Conservation (phyloP, 2,888 invertebrate genomes). For the Heteromurus nitidus region DNA sequence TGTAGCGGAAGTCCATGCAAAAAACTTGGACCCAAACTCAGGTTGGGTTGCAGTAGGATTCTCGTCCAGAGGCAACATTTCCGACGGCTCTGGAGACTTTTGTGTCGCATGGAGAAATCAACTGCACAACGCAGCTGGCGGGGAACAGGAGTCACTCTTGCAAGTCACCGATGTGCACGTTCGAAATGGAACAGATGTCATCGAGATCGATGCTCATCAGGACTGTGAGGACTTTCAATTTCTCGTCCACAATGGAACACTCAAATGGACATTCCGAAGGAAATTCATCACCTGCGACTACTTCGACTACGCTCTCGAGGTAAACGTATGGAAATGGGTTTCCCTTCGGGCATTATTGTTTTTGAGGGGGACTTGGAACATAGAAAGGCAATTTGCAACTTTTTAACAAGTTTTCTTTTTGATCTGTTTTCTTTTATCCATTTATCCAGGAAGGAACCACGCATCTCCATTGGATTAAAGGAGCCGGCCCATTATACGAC, state of each 20-base stretch:
- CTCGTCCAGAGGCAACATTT: conserved; percentile 70
- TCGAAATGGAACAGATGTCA: conserved; percentile 61
- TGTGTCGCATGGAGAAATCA: conserved; percentile 71
- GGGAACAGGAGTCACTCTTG: conserved; percentile 32
- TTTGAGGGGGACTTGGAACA: not conserved
- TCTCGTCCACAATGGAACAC: conserved; percentile 78
- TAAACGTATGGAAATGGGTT: no score
- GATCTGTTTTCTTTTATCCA: not conserved
- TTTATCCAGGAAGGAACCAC: conserved; percentile 90
- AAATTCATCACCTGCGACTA: conserved; percentile 91
- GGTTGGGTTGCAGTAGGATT: conserved; percentile 73
- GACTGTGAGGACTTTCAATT: conserved; percentile 82
- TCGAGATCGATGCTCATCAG: conserved; percentile 81
- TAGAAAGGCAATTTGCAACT: conserved; percentile 39
- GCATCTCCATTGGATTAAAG: conserved; percentile 89
- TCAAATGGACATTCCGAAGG: conserved; percentile 84
- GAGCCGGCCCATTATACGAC: conserved; percentile 83
- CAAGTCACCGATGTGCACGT: conserved; percentile 71
- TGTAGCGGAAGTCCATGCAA: conserved; percentile 71
- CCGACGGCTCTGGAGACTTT: conserved; percentile 73
- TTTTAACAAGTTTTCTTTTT: conserved; percentile 7
- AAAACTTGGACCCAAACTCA: conserved; percentile 37
- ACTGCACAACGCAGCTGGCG: conserved; percentile 6
- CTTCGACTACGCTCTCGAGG: conserved; percentile 85
- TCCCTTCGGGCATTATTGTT: not conserved